Evolutionary conservation across 2,888 invertebrate genomes (phyloP), one percentile per base, ranked within the genome.

Genomic region (Mechanitis mazaeus): DNA sequence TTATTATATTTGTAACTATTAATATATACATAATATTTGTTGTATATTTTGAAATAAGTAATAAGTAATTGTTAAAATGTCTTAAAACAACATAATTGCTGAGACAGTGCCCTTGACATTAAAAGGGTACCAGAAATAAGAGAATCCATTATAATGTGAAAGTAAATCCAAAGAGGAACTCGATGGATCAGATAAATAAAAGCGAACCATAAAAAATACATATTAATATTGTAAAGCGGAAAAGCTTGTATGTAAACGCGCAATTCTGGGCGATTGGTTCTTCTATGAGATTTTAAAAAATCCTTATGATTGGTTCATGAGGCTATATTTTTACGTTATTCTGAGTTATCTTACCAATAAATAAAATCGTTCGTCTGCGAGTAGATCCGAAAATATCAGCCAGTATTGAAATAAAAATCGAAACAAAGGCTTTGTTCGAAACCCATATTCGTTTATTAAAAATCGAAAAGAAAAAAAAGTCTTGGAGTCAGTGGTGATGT

Each of bases 401-500:
- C n/a, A 47, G 47, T n/a, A 50, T 31, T 50, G 50, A 3, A 31
- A 50, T 50, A 7, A 50, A 50, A 50, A 31, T 4, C 50, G 50
- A 47, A 50, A 50, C 50, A 50, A 50, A 50, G 50, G 50, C 28
- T n/a, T 28, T 11, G 45, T 28, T 20, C 12, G 42, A 4, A 45
- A 56, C 54, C 55, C 58, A 58, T 59, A 64, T 60, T 46, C 45
- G 53, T 57, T 62, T 38, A 31, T 56, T 54, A 64, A 58, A 59
- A 56, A 58, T 62, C 62, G 64, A 66, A 68, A 65, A 65, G 50
- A 45, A 63, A 61, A 64, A 60, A 61, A 61, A 59, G 58, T 56
- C 57, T 65, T 64, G 58, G 58, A 69, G 70, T 59, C 63, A 68
- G 54, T 69, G 68, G 60, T 64, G 65, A 68, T 64, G 64, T 56